Conservation (phyloP, 2,113 vertebrate genomes). For the Heterotilapia buettikoferi region DNA sequence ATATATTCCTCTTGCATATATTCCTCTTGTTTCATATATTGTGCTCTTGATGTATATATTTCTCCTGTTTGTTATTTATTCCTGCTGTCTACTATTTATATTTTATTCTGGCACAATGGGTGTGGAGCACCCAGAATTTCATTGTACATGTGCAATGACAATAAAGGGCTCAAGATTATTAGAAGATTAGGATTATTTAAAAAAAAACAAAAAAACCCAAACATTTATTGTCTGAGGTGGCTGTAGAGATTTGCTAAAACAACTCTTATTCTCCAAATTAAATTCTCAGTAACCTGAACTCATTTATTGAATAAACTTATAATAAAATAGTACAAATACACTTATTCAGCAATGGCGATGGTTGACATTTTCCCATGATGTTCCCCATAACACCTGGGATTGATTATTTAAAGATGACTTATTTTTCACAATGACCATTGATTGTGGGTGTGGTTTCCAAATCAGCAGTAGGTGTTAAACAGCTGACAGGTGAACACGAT, state of each 20-base stretch:
- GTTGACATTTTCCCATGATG: background rate
- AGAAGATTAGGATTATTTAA: background rate
- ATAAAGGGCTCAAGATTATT: background rate
- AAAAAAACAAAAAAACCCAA: background rate
- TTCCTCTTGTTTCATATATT: too few species aligned
- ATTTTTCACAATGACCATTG: background rate
- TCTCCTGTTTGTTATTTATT: too few species aligned
- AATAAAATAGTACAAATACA: background rate
- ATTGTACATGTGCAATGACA: too few species aligned
- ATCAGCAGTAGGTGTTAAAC: background rate
- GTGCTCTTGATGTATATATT: too few species aligned
- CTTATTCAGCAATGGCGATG: background rate
- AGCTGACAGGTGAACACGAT: background rate
- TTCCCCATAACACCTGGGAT: background rate
- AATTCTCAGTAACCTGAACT: background rate
- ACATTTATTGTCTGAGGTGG: background rate
- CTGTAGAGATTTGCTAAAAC: background rate
- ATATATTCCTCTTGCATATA: too few species aligned
- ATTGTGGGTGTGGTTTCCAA: background rate
- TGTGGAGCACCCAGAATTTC: too few species aligned
- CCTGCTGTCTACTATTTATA: too few species aligned
- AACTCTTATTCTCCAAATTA: background rate
- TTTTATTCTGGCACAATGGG: too few species aligned
- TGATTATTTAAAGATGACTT: background rate
- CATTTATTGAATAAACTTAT: background rate